These are phyloP conservation scores for Smithornis capensis DNA, from an alignment of 2,113 vertebrate genomes.

Conservation along the genomic window DNA sequence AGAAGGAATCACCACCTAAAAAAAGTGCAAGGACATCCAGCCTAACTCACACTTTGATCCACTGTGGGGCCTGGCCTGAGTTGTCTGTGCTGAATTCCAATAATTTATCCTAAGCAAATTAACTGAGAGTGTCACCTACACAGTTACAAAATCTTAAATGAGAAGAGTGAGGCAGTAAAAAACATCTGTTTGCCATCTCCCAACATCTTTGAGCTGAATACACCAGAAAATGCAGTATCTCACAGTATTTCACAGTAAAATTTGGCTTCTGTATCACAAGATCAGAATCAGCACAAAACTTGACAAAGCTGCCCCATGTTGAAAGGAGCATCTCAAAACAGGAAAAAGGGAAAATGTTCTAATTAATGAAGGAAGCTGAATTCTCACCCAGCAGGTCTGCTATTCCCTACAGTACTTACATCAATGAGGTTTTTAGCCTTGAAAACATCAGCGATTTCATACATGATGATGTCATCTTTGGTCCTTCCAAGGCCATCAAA, in stretches of 20 bases:
- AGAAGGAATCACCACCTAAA: background rate
- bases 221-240: background rate
- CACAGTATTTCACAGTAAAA: background rate
- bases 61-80: background rate
- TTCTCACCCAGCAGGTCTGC: background rate
- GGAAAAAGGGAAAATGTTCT: background rate
- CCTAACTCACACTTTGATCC: background rate
- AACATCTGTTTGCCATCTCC: background rate
- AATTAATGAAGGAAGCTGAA: background rate
- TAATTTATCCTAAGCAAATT: background rate
- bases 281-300: background rate
- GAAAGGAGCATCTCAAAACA: background rate
- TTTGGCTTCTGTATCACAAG: background rate
- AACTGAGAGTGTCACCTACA: background rate
- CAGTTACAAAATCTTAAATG: background rate
- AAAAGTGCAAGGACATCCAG: background rate
- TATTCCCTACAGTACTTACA: slow-evolving; percentile 69
- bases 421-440: slow-evolving; percentile 93
- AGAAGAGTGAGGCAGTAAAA: background rate
- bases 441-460: slow-evolving; percentile 92
- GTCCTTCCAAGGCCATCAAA: slow-evolving; percentile 92
- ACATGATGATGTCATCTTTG: slow-evolving; percentile 92
- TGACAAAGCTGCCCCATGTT: background rate
- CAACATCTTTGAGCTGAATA: background rate
- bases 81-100: background rate